Evolutionary conservation across 2,113 vertebrate genomes (phyloP).

Genomic region (Oncorhynchus clarkii): DNA sequence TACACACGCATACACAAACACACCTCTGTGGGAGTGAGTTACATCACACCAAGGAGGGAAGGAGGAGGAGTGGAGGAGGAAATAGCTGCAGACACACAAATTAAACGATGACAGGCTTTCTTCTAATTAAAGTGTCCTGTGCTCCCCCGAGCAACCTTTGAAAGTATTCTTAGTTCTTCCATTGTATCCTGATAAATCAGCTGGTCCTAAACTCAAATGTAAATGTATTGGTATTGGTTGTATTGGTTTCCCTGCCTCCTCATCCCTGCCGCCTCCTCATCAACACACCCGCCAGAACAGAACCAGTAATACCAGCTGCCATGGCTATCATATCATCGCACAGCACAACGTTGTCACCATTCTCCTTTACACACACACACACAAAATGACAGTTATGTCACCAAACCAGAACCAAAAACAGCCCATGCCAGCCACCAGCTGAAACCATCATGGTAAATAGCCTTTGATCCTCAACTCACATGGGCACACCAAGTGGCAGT

Average conservation of each 20-base stretch:
- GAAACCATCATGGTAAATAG: background rate
- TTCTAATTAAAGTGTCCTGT: background rate
- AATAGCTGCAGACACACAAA: conserved; percentile 9
- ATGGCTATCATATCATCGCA: background rate
- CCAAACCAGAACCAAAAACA: background rate
- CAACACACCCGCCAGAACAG: background rate
- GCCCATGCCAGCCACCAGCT: background rate
- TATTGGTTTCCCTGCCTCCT: background rate
- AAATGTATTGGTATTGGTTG: too few relatives aligned
- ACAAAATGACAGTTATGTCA: background rate
- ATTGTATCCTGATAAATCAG: background rate
- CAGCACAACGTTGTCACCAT: background rate
- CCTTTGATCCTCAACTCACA: background rate
- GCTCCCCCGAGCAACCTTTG: conserved; percentile 8
- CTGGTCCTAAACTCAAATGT: conserved; percentile 17
- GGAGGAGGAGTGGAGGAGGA: background rate
- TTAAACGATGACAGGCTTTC: conserved; percentile 32
- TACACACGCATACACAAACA: background rate
- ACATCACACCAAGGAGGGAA: conserved; percentile 20
- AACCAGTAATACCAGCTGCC: background rate
- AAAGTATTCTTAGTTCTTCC: conserved; percentile 27
- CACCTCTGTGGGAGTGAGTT: conserved; percentile 15
- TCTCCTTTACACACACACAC: background rate
- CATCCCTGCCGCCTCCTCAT: background rate
- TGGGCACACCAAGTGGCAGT: background rate